Evolutionary conservation across 2,888 invertebrate genomes (phyloP).

Genomic region (Papilio gigon): DNA sequence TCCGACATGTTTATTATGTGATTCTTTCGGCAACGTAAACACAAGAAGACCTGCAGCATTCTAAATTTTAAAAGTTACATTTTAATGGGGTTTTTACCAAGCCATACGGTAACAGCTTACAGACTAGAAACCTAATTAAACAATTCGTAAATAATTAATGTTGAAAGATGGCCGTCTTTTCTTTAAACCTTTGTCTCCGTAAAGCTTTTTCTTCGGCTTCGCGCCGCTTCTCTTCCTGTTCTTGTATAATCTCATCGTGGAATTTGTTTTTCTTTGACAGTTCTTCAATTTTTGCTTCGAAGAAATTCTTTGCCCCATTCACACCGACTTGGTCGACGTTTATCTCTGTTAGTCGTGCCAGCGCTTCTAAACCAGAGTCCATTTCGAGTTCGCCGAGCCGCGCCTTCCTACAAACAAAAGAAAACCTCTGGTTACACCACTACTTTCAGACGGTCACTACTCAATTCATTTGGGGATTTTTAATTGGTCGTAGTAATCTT

Average conservation of each 20-base stretch:
- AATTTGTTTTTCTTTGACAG: conserved; percentile 92
- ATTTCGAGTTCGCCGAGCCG: conserved; percentile 93
- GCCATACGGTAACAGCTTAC: conserved; percentile 78
- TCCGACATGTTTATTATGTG: conserved; percentile 8
- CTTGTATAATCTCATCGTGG: conserved; percentile 95
- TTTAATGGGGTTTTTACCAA: conserved; percentile 48
- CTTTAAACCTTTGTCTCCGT: conserved; percentile 92
- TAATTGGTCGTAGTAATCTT: too few relatives aligned
- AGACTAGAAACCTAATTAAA: conserved; percentile 67
- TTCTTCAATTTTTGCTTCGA: conserved; percentile 97
- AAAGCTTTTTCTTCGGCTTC: conserved; percentile 92
- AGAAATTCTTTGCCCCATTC: conserved; percentile 96
- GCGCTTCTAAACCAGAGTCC: conserved; percentile 92
- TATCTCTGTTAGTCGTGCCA: conserved; percentile 94
- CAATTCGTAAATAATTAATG: conserved; percentile 55
- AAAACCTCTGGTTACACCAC: conserved; percentile 43
- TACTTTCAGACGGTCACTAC: too few relatives aligned
- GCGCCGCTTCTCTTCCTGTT: conserved; percentile 93
- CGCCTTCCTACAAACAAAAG: conserved; percentile 86
- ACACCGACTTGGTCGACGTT: conserved; percentile 97
- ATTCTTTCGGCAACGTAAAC: background rate
- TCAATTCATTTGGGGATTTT: too few relatives aligned
- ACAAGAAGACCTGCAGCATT: too few relatives aligned
- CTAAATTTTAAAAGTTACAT: too few relatives aligned
- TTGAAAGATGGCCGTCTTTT: conserved; percentile 92